Evolutionary conservation across 1,140 invertebrate genomes (phyloP).

Genomic region (Eubasilissa regina): DNA sequence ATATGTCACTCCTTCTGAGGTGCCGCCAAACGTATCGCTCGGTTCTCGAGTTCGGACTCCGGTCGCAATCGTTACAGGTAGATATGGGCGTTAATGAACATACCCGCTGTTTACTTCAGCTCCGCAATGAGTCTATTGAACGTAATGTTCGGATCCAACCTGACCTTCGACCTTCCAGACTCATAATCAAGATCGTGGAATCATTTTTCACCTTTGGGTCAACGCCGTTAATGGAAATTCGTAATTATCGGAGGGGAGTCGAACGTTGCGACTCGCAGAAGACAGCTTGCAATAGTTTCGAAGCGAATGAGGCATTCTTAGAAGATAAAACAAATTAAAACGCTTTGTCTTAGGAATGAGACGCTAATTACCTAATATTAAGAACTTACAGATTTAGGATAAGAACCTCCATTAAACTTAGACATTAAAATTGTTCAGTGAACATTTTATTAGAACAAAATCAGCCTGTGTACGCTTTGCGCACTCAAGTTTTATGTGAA

Average conservation of each 20-base stretch:
- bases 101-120: conserved; percentile 8
- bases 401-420: too few species aligned
- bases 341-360: not conserved
- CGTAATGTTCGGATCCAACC: conserved; percentile 15
- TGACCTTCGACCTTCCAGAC: conserved; percentile 38
- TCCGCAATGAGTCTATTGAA: conserved; percentile 37
- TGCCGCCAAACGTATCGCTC: too few species aligned
- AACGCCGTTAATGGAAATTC: conserved; percentile 50
- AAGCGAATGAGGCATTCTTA: not conserved
- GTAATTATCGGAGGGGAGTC: conserved; percentile 36
- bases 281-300: not conserved
- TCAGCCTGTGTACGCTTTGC: too few species aligned
- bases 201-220: conserved; percentile 48
- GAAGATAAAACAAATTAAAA: conserved; percentile 6
- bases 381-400: too few species aligned
- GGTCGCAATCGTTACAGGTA: not conserved
- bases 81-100: conserved; percentile 14
- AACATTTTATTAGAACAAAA: too few species aligned
- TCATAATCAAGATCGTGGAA: conserved; percentile 47
- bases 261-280: conserved; percentile 11
- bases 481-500: too few species aligned
- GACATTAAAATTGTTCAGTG: too few species aligned
- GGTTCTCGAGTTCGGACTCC: too few species aligned
- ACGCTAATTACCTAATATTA: too few species aligned
- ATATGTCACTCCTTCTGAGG: too few species aligned